Base-by-base conservation (phyloP, 2,888 invertebrate species). In the Lochmaea capreae region DNA sequence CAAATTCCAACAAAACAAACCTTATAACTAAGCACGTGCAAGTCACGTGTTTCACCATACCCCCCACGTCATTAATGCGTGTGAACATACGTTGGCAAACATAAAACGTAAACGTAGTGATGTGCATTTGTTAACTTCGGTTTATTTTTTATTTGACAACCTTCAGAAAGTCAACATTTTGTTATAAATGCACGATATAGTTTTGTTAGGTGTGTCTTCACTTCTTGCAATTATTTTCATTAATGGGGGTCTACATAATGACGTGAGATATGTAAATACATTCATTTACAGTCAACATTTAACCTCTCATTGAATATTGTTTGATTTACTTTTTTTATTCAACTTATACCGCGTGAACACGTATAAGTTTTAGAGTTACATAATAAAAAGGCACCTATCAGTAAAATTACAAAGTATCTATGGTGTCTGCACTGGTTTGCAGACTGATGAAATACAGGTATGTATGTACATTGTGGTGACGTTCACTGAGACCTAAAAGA, bases 21-120 rank as follows among this genome's bases (percentile, higher is more conserved):
- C 58, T 10, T 26, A 22, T 26, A 58, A 58, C 26, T 58, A 12
- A 26, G 12, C 58, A 22, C 58, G 58, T 58, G 58, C 26, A 12
- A 22, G 58, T 26, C 58, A 58, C 58, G 58, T 58, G 58, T 4
- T 26, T 12, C 22, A 26, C 12, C 58, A 58, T 26, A 22, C 58
- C 58, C 58, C 26, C 9, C 57, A 12, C 14, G 26, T 22, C 11
- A 26, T 26, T 18, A 26, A 22, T 26, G 58, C 58, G 58, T 58
- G 58, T 58, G 58, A 58, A 58, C 58, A 58, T 58, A 58, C 58
- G 58, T 26, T 58, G 14, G 58, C 58, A 58, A 58, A 58, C 26
- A 58, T 12, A 58, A 58, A 58, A 26, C 26, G 58, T 58, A 58
- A 49, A 58, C 22, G 58, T 49, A 18, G 26, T 6, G 58, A 58